These are phyloP conservation scores for Polydrusus pterygomalis DNA, from an alignment of 2,888 invertebrate genomes.

Conservation along the genomic window DNA sequence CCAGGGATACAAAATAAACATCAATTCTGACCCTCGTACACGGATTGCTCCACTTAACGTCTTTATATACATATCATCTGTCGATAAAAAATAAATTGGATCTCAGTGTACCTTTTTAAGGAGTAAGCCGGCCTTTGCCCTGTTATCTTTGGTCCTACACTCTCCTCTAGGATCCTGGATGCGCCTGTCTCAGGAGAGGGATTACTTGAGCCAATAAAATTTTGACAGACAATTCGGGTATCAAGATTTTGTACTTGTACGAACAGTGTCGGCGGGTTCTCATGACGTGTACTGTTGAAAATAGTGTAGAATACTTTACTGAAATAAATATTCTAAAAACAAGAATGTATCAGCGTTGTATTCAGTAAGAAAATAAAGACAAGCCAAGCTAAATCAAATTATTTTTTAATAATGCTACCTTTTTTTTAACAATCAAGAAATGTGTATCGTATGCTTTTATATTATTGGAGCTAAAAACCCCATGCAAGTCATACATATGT, in stretches of 20 bases:
- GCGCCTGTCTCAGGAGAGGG: conserved; percentile 54
- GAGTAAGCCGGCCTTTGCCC: conserved; percentile 53
- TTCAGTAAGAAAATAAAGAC: no score
- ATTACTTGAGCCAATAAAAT: conserved; percentile 63
- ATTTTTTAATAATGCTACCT: no score
- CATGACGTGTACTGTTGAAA: no score
- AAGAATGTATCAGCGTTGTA: no score
- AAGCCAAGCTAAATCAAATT: no score
- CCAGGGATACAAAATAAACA: conserved; percentile 44
- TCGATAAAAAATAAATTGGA: conserved; percentile 56
- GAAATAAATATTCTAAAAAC: no score
- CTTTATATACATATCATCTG: conserved; percentile 54
- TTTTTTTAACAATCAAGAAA: no score
- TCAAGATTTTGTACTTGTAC: conserved; percentile 28
- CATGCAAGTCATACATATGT: no score
- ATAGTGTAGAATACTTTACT: no score
- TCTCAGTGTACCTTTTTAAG: conserved; percentile 52
- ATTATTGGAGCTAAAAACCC: no score
- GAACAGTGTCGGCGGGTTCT: conserved; percentile 7
- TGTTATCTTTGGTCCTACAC: conserved; percentile 54
- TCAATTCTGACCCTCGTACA: conserved; percentile 37
- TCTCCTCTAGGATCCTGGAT: conserved; percentile 45
- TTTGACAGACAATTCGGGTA: conserved; percentile 65
- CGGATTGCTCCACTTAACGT: conserved; percentile 53
- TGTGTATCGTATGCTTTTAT: no score